phyloP scores from a whole-genome alignment of 2,797 vertebrate species.

The Picus viridis region DNA sequence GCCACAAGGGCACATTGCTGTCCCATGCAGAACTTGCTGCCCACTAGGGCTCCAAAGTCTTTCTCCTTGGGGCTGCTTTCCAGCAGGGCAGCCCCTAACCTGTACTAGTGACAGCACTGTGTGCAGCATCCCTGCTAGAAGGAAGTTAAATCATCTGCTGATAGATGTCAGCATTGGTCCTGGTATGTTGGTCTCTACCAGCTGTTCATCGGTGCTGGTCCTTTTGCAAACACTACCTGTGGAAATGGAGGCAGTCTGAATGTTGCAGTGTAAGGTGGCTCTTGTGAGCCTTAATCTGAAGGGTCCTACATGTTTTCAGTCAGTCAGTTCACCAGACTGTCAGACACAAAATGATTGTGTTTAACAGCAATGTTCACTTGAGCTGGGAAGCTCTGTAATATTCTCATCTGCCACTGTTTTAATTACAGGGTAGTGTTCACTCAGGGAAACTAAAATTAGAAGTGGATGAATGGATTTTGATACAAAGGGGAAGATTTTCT shows the following conservation, averaged over 20 bases:
- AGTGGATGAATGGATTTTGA: constrained; percentile 74
- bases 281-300: not conserved
- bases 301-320: not conserved
- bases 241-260: not conserved
- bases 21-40: no score
- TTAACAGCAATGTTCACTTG: constrained; percentile 63
- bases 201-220: not conserved
- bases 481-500: constrained; percentile 70
- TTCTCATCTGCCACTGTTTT: constrained; percentile 77
- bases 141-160: not conserved
- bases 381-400: constrained; percentile 72
- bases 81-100: no score
- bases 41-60: no score
- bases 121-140: not conserved
- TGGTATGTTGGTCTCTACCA: not conserved
- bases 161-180: not conserved
- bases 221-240: not conserved
- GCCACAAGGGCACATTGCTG: no score
- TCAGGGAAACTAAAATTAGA: constrained; percentile 77
- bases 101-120: no score
- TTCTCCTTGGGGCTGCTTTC: no score
- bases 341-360: constrained; percentile 55
- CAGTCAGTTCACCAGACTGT: constrained; percentile 44
- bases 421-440: constrained; percentile 70
- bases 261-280: not conserved